These are phyloP conservation scores for Oscheius myriophilus DNA, from an alignment of 2,888 invertebrate species.

Conservation along the genomic window DNA sequence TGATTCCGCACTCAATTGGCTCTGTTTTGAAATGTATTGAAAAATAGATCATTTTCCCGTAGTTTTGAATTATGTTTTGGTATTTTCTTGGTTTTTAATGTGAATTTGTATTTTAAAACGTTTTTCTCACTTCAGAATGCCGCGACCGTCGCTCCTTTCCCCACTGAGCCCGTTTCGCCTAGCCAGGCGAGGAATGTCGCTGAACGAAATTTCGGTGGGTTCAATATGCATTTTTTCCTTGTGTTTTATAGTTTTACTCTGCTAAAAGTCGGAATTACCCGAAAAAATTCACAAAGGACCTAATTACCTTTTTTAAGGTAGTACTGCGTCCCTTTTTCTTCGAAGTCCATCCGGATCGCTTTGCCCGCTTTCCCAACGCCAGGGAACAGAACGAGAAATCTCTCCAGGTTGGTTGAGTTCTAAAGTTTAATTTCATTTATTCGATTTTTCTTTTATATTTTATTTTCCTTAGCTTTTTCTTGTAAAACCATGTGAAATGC, in stretches of 20 bases:
- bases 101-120: not conserved
- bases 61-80: too few relatives aligned
- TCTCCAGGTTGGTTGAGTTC: constrained; percentile 50
- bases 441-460: too few relatives aligned
- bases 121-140: constrained; percentile 2
- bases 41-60: too few relatives aligned
- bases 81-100: too few relatives aligned
- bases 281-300: too few relatives aligned
- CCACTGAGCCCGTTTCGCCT: constrained; percentile 13
- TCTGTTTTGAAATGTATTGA: too few relatives aligned
- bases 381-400: constrained; percentile 67
- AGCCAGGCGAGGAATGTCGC: constrained; percentile 12
- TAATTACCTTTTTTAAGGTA: constrained; percentile 34
- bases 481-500: not conserved
- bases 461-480: too few relatives aligned
- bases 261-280: too few relatives aligned
- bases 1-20: too few relatives aligned
- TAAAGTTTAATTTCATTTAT: not conserved
- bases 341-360: constrained; percentile 74
- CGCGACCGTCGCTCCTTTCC: constrained; percentile 12
- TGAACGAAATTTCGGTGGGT: constrained; percentile 27
- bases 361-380: constrained; percentile 71
- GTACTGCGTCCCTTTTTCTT: constrained; percentile 74
- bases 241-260: not conserved
- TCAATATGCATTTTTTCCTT: not conserved